phyloP scores from a whole-genome alignment of 2,797 vertebrate genomes.

The Danio aesculapii region DNA sequence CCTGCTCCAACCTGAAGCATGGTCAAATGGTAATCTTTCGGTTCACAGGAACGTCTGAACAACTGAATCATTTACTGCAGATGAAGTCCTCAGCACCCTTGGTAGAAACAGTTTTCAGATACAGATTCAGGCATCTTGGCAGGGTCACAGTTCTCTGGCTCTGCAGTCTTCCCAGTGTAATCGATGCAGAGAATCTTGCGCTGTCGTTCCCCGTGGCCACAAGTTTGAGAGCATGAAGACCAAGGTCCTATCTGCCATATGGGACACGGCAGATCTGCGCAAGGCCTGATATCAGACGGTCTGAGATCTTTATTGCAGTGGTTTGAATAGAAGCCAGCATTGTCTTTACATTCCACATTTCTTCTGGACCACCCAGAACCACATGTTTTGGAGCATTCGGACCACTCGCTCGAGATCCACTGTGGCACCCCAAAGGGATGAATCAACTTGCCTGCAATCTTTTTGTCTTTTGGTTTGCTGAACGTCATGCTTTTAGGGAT shows the following conservation, averaged over 20 bases:
- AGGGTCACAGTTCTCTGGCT: conserved; percentile 78
- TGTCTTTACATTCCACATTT: conserved; percentile 87
- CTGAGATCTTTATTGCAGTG: conserved; percentile 84
- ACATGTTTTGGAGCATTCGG: conserved; percentile 90
- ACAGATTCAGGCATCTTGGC: conserved; percentile 73
- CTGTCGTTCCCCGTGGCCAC: conserved; percentile 80
- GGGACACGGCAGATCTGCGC: conserved; percentile 87
- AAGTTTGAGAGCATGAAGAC: conserved; percentile 86
- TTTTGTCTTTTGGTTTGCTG: conserved; percentile 80
- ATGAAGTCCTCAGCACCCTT: conserved; percentile 77
- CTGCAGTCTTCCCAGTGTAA: conserved; percentile 78
- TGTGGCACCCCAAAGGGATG: conserved; percentile 82
- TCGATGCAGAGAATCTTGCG: conserved; percentile 83
- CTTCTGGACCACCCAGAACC: conserved; percentile 92
- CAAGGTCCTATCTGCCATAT: conserved; percentile 88
- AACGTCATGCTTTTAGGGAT: conserved; percentile 87
- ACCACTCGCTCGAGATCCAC: conserved; percentile 93
- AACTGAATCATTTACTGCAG: conserved; percentile 2
- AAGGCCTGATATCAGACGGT: conserved; percentile 87
- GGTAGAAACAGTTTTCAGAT: conserved; percentile 74
- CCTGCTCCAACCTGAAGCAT: conserved; percentile 65
- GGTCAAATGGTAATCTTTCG: conserved; percentile 13
- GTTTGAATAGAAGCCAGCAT: conserved; percentile 79
- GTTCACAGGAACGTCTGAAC: conserved; percentile 8
- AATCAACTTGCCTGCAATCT: conserved; percentile 80